phyloP scores from a whole-genome alignment of 1,140 invertebrate genomes.

The Bilobella aurantiaca region DNA sequence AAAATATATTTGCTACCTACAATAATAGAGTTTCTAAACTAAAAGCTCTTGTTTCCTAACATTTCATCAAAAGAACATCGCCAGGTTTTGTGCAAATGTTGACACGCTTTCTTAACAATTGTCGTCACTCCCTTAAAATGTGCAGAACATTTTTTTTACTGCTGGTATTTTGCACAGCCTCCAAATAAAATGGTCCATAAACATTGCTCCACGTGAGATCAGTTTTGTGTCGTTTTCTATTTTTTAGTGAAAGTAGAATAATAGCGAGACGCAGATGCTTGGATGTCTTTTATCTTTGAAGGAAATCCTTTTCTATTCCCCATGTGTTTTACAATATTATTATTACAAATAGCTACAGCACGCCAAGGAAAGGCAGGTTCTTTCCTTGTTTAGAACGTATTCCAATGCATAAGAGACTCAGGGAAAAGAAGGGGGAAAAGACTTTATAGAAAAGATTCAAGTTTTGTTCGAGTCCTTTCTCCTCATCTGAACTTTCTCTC shows the following conservation, averaged over 20 bases:
- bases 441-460: neutral
- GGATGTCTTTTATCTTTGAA: neutral
- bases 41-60: no score
- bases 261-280: neutral
- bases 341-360: slow-evolving; percentile 4
- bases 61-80: no score
- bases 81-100: no score
- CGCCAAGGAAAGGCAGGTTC: neutral
- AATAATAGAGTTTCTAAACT: no score
- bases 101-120: no score
- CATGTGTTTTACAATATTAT: slow-evolving; percentile 3
- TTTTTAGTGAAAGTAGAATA: neutral
- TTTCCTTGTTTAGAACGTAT: neutral
- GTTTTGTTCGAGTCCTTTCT: neutral
- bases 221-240: neutral
- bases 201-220: no score
- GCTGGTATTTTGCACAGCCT: no score
- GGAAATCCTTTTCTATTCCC: neutral
- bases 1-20: no score
- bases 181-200: no score
- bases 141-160: no score
- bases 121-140: no score
- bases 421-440: neutral
- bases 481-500: neutral
- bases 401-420: neutral